These are phyloP conservation scores for Balearica regulorum DNA, from an alignment of 2,797 vertebrate species.

Conservation along the genomic window DNA sequence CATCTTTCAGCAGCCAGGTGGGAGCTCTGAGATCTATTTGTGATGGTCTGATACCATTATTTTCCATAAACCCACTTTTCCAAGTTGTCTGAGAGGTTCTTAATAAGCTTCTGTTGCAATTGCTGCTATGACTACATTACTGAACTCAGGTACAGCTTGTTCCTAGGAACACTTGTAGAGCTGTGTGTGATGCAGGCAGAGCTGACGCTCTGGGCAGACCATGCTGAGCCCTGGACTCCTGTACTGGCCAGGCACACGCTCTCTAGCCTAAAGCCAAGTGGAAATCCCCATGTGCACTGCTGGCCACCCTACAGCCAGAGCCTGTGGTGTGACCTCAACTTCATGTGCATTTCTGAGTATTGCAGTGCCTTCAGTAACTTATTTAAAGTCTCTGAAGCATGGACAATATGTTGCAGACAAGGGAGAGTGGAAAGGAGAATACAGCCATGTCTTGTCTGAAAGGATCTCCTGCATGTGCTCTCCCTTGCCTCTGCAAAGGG, in stretches of 20 bases:
- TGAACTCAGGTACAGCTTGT: background rate
- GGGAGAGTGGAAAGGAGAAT: background rate
- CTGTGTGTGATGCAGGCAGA: background rate
- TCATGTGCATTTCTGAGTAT: background rate
- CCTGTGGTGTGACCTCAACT: background rate
- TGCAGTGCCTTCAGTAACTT: background rate
- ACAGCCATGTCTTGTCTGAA: background rate
- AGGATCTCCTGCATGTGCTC: background rate
- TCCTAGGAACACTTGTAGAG: background rate
- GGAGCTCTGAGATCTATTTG: background rate
- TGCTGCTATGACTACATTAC: background rate
- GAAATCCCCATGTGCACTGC: rapidly evolving
- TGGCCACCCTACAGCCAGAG: background rate
- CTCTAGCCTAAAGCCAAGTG: background rate
- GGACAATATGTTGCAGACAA: background rate
- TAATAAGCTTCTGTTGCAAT: background rate
- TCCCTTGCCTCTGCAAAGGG: background rate
- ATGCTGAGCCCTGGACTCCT: background rate
- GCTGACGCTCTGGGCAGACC: background rate
- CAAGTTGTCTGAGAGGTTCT: background rate
- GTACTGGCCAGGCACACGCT: too few species aligned
- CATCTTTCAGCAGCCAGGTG: background rate
- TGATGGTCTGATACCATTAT: background rate
- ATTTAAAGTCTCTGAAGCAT: background rate
- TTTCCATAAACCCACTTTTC: background rate